Base-by-base conservation (phyloP, 1,140 invertebrate genomes). In the Microplitis demolitor region DNA sequence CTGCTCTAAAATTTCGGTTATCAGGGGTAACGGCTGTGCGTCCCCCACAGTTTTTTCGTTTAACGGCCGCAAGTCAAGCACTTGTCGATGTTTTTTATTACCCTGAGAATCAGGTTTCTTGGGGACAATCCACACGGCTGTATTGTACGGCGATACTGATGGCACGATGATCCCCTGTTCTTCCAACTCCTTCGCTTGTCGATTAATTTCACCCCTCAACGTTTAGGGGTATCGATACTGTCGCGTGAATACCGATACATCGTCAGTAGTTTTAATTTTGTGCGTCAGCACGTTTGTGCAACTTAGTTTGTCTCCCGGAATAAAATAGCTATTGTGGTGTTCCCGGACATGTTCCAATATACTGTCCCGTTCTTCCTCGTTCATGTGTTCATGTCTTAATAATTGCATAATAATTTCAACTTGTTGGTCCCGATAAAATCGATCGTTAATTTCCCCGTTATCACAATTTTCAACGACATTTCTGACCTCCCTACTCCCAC, bases 311-410 rank as follows among this genome's bases (percentile, higher is more conserved):
- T 73, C 56, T 11, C 60, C 71, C 5, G 66, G 71, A 3, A 73
- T 14, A 67, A 68, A 60, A 64, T 62, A 73, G n/a, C 54, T 13
- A 13, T 73, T 56, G 9, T 37, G 9, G 35, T 50, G 62, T 63
- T 62, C 53, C 37, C 33, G 31, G 0, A 73, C 1, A 5, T 14
- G 13, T n/a, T 54, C 16, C 1, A 54, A 13, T 5, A 54, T 16
- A 54, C 4, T n/a, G 2, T 14, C 16, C 4, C 13, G 4, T 1
- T 54, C 53, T n/a, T 54, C 53, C 4, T n/a, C 11, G 4, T 54
- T 54, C 16, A 54, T n/a, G 5, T 54, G 53, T 0, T 54, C 16
- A 54, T 14, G 53, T 4, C 16, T n/a, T 4, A 54, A 16, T 14
- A 16, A n/a, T 14, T 54, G 2, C 4, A 54, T 54, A 11, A 54